Conservation (phyloP, 2,888 invertebrate genomes). For the Brachylomia viminalis region DNA sequence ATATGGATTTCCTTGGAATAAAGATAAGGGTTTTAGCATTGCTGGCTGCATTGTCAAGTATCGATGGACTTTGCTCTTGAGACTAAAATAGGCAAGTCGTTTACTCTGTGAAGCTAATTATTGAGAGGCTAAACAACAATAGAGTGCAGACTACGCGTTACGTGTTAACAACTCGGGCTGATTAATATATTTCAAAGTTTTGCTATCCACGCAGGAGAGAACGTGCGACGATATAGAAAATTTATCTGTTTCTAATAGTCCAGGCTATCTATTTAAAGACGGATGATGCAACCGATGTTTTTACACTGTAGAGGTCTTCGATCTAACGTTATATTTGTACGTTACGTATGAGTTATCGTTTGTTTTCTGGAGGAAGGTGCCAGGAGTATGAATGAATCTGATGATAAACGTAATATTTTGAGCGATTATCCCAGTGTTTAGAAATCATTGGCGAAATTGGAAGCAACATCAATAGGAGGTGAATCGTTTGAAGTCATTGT, state of each 20-base stretch:
- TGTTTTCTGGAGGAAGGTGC: conserved; percentile 55
- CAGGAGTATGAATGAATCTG: conserved; percentile 63
- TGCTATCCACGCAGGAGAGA: conserved; percentile 21
- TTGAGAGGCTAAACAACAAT: conserved; percentile 16
- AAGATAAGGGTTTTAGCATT: conserved; percentile 12
- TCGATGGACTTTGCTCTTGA: conserved; percentile 30
- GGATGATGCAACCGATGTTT: conserved; percentile 71
- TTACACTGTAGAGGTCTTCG: conserved; percentile 63
- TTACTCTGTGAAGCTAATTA: conserved; percentile 22
- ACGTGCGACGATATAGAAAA: conserved; percentile 51
- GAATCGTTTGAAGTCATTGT: conserved; percentile 1
- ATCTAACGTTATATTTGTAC: conserved; percentile 65
- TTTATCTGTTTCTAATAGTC: conserved; percentile 70
- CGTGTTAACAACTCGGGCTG: neutral
- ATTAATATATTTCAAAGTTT: conserved; percentile 17
- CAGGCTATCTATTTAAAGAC: conserved; percentile 68
- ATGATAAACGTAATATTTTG: conserved; percentile 32
- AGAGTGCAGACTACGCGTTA: conserved; percentile 3
- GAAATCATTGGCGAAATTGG: conserved; percentile 1
- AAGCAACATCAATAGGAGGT: neutral
- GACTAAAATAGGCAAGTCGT: conserved; percentile 38
- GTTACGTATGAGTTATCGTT: conserved; percentile 60
- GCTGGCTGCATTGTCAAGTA: conserved; percentile 11
- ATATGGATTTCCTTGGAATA: conserved; percentile 45
- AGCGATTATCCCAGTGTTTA: conserved; percentile 16